Evolutionary conservation across 2,797 vertebrate genomes (phyloP).

Genomic region (Zalophus californianus): DNA sequence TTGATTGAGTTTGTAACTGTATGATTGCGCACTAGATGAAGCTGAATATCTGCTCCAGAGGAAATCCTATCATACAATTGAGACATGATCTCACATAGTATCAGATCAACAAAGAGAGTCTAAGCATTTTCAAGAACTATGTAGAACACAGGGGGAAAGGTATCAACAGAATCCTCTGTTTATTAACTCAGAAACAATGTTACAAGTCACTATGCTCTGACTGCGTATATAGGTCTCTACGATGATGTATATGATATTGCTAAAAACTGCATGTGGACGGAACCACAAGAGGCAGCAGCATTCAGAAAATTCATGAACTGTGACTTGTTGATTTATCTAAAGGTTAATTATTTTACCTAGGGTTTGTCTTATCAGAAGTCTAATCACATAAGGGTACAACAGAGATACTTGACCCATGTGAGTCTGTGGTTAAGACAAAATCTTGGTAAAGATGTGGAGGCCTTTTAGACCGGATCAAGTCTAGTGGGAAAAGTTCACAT

Average conservation of each 20-base stretch:
- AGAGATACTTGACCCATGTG: background rate
- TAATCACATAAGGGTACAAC: background rate
- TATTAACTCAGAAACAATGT: background rate
- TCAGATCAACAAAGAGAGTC: constrained; percentile 5
- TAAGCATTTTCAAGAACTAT: constrained; percentile 50
- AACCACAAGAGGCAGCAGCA: background rate
- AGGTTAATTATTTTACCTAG: background rate
- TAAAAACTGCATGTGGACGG: background rate
- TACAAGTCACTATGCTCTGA: background rate
- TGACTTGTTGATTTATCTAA: background rate
- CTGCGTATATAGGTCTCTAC: background rate
- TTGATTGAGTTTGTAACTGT: constrained; percentile 8
- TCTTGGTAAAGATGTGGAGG: background rate
- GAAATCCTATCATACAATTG: background rate
- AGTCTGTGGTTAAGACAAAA: background rate
- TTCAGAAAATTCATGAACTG: background rate
- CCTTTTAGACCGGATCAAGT: background rate
- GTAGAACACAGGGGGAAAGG: background rate
- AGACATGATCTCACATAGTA: constrained; percentile 20
- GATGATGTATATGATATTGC: background rate
- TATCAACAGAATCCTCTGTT: background rate
- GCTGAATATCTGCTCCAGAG: constrained; percentile 2
- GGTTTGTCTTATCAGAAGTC: background rate
- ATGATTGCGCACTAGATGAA: constrained; percentile 21
- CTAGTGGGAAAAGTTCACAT: background rate